Base-by-base conservation (phyloP, 2,797 vertebrate genomes). In the Craterocephalus amniculus region DNA sequence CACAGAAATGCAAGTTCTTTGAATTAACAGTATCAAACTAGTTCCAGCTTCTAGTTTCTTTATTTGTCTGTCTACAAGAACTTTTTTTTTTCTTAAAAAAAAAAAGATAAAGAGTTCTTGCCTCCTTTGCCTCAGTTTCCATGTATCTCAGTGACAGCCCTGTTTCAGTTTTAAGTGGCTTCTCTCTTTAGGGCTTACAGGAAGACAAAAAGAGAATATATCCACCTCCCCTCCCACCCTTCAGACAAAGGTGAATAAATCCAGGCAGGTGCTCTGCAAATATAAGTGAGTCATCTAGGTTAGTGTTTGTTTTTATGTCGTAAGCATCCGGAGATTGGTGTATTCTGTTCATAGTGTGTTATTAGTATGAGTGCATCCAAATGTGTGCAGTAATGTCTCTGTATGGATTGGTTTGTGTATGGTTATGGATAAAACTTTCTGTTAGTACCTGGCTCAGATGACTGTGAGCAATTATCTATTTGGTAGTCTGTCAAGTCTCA, bases 391-490 rank as follows among this genome's bases (percentile, higher is more conserved):
- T 34, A 26, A 32, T 58, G 9, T 31, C 8, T 76, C 26, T 68
- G 61, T 8, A 26, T 32, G 59, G 54, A 64, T 55, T 24, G 51
- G 54, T 29, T 34, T 74, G 70, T 64, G 61, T 63, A 72, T 63
- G 38, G 0, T 1, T 29, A 58, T 16, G 24, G 24, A 29, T 27
- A 29, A 54, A 54, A 54, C 83, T 78, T 70, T 87, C 69, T 83
- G 84, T 67, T 84, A n/a, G n/a, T n/a, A 76, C 69, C 61, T 79
- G 72, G 80, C 75, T 76, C 73, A 75, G 80, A 84, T 87, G 87
- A 89, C 74, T 78, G 73, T 60, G 70, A 77, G 79, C 91, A 89
- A 91, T 89, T 88, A 77, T 83, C 86, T 91, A 91, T 91, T 83
- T 84, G 79, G 82, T 87, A 79, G 49, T 83, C 82, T 92, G 89